Conservation (phyloP, 2,113 vertebrate genomes). For the Semnopithecus entellus region DNA sequence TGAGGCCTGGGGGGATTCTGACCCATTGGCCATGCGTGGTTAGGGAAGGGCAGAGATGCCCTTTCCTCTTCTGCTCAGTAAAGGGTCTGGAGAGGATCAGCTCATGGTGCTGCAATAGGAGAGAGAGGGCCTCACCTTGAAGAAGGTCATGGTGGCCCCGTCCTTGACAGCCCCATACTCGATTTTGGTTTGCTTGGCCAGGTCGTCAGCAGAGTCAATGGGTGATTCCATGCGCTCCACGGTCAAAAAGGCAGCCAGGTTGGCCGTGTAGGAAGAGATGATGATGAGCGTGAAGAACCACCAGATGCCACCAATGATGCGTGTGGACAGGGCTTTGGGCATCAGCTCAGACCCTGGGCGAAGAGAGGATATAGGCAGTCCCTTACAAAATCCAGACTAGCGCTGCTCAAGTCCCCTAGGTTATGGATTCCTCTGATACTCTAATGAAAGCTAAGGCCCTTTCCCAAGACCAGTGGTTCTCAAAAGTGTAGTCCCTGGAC, state of each 20-base stretch:
- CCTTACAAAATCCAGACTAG: neutral
- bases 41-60: neutral
- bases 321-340: conserved; percentile 98
- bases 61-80: neutral
- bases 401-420: neutral
- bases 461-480: neutral
- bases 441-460: neutral
- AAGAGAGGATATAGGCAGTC: accelerated
- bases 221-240: conserved; percentile 98
- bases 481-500: neutral
- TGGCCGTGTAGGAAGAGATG: conserved; percentile 99
- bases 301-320: conserved; percentile 99
- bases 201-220: conserved; percentile 96
- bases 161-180: conserved; percentile 98
- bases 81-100: neutral
- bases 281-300: conserved; percentile 99
- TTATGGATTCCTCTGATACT: accelerated
- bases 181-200: conserved; percentile 99
- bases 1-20: neutral
- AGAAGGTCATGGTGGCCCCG: conserved; percentile 98
- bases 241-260: conserved; percentile 96
- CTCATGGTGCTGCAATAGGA: neutral
- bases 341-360: conserved; percentile 96
- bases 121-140: conserved; percentile 89
- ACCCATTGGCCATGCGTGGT: neutral